Evolutionary conservation across 2,888 invertebrate species (phyloP).

Genomic region (Pemphredon lugubris): DNA sequence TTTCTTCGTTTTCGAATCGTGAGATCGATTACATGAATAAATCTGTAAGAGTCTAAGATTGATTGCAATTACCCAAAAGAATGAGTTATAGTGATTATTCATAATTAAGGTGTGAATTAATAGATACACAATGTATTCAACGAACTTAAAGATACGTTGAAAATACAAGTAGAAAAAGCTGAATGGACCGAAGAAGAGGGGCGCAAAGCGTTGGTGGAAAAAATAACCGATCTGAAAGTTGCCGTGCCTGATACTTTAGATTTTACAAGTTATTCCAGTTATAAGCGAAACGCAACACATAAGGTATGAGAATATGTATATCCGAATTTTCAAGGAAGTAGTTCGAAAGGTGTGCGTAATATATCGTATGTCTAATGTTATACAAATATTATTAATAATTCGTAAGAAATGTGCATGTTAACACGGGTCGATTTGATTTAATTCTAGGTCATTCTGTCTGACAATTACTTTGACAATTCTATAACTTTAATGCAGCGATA

Average conservation of each 20-base stretch:
- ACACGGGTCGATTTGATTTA: conserved; percentile 5
- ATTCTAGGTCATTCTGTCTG: conserved; percentile 57
- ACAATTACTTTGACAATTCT: conserved; percentile 67
- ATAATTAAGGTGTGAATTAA: neutral
- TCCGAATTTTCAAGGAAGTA: conserved; percentile 7
- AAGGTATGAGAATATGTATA: conserved; percentile 22
- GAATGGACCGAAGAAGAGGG: conserved; percentile 54
- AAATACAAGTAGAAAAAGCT: conserved; percentile 33
- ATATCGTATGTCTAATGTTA: neutral
- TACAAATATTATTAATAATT: neutral
- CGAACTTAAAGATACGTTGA: conserved; percentile 62
- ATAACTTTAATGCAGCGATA: conserved; percentile 63
- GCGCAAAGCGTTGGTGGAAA: conserved; percentile 50
- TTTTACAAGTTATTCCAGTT: conserved; percentile 27
- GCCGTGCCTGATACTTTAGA: conserved; percentile 56
- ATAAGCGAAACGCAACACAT: conserved; percentile 3
- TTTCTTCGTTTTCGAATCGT: conserved; percentile 61
- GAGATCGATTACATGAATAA: conserved; percentile 56
- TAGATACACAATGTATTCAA: conserved; percentile 60
- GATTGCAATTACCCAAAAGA: neutral
- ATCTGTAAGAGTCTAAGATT: conserved; percentile 44
- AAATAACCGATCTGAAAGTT: conserved; percentile 60
- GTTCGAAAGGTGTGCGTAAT: conserved; percentile 1
- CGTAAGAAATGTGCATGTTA: conserved; percentile 7
- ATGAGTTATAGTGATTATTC: neutral